Evolutionary conservation across 2,113 vertebrate species (phyloP).

Genomic region (Corynorhinus townsendii): DNA sequence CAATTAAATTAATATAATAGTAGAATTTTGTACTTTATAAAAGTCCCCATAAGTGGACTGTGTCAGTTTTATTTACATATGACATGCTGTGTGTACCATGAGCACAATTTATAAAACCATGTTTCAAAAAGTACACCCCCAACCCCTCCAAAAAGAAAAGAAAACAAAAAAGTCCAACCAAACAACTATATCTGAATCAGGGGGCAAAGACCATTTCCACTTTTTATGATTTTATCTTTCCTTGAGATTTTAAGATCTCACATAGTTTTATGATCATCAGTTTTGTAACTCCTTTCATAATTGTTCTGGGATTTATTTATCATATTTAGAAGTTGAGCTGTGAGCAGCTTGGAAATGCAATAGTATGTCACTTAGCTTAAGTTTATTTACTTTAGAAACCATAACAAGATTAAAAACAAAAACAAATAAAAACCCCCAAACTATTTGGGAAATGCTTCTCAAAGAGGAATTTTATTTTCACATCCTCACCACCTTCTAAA

Average conservation of each 20-base stretch:
- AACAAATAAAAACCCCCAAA: background rate
- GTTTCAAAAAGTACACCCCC: background rate
- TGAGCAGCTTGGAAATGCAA: background rate
- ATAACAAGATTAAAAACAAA: conserved; percentile 27
- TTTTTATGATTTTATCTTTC: background rate
- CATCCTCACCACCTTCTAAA: background rate
- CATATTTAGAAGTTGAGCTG: background rate
- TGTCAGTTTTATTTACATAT: conserved; percentile 24
- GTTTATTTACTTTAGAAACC: background rate
- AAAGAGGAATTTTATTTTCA: conserved; percentile 19
- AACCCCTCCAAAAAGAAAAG: background rate
- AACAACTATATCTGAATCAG: background rate
- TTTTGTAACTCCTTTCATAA: background rate
- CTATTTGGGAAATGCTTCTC: background rate
- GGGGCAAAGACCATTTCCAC: background rate
- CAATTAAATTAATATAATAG: background rate
- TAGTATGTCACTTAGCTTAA: background rate
- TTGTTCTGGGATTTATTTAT: background rate
- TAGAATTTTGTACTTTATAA: background rate
- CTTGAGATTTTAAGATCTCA: conserved; percentile 8
- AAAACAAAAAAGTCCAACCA: background rate
- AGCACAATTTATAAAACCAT: background rate
- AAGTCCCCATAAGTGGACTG: background rate
- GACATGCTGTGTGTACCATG: background rate
- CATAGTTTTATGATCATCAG: background rate